These are phyloP conservation scores for Phrynocephalus versicolor DNA, from an alignment of 2,113 vertebrate species.

Conservation along the genomic window DNA sequence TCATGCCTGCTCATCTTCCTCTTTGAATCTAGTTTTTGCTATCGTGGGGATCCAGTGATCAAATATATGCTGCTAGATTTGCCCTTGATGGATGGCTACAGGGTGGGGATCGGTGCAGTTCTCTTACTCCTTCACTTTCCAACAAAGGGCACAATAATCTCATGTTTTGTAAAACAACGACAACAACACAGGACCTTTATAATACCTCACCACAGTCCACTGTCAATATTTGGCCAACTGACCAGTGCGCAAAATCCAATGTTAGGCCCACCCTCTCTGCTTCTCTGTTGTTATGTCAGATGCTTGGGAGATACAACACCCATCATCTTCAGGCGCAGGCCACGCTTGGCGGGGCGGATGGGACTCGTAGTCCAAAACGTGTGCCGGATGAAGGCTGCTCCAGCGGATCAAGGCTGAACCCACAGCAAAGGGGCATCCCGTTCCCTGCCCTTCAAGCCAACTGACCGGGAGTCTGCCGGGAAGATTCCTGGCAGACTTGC, in stretches of 20 bases:
- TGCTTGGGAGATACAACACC: not conserved
- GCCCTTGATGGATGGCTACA: no score
- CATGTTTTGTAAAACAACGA: no score
- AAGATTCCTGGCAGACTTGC: not conserved
- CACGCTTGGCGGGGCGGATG: not conserved
- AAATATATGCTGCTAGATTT: not conserved
- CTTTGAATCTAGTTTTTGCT: not conserved
- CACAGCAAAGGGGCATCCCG: not conserved
- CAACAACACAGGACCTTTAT: no score
- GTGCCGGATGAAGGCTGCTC: not conserved
- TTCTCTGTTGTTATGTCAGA: not conserved
- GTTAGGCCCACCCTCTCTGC: not conserved
- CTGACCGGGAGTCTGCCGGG: no score
- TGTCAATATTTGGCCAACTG: not conserved
- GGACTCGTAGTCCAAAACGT: not conserved
- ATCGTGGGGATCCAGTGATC: not conserved
- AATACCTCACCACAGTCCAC: no score
- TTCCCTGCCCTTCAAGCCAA: no score
- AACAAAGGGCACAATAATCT: not conserved
- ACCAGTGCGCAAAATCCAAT: not conserved
- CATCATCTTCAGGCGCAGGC: not conserved
- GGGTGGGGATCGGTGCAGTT: not conserved
- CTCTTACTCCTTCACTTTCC: no score
- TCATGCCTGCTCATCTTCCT: not conserved
- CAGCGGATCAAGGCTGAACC: not conserved